Evolutionary conservation across 2,797 vertebrate species (phyloP), one percentile per base, ranked within the genome.

Genomic region (Crocidura indochinensis): DNA sequence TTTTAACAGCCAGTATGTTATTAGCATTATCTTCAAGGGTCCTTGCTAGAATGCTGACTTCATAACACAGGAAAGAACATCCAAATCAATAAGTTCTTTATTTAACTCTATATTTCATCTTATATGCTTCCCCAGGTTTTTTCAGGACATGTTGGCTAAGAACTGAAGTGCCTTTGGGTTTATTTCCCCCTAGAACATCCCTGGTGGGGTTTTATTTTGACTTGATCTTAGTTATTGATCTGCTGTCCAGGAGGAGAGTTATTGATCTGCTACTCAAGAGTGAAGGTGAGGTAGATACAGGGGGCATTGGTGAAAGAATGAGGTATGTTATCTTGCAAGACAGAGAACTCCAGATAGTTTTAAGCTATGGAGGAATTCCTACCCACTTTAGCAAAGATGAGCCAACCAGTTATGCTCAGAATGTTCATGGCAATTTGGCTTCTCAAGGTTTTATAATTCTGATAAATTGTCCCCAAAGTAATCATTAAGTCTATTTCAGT

Each of bases 91-190:
- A 76, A 85, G 20, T 10, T 76, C 19, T 79, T 78, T 79, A 62
- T 75, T 75, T n/a, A 84, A 75, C 11, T 31, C 75, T 64, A 62
- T 80, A 49, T 27, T 76, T 93, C 20, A 71, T 20, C 82, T 60
- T 38, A 51, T 26, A 29, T 2, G 46, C 46, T 74, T 68, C 68
- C 10, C 7, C 53, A 76, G 53, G n/a, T 76, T 62, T 26, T 80
- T 68, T n/a, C 26, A 69, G 82, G 17, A 69, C 29, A 29, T 82
- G 71, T 82, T 76, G n/a, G 19, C 31, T 64, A 51, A 17, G 20
- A 31, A 7, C 47, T 75, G 29, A 78, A 47, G 11, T 0, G 72
- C 27, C 22, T 78, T 75, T 51, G n/a, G 27, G 27, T 26, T 77
- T 10, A 53, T 9, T 2, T 31, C 56, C 72, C 22, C 14, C 22